Evolutionary conservation across 1,140 invertebrate species (phyloP).

Genomic region (Venustaconcha ellipsiformis): DNA sequence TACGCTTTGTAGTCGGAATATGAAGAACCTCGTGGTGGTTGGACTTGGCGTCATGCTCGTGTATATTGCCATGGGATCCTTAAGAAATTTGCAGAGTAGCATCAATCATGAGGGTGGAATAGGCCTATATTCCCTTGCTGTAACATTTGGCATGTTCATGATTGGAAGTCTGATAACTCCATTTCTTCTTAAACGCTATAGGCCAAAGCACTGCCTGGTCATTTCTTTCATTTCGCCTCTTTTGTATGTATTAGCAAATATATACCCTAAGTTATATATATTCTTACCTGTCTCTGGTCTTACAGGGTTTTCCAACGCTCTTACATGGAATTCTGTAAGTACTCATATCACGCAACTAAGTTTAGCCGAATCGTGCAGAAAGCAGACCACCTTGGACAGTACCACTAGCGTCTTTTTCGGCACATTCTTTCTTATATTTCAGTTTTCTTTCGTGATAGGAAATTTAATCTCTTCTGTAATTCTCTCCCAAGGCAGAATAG

Average conservation of each 20-base stretch:
- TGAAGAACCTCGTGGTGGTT: conserved; percentile 40
- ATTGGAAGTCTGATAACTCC: conserved; percentile 52
- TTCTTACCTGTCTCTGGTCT: conserved; percentile 45
- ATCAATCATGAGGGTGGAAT: conserved; percentile 50
- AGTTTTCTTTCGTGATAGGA: conserved; percentile 48
- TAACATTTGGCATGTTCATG: conserved; percentile 39
- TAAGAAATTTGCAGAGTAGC: conserved; percentile 62
- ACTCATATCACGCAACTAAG: conserved; percentile 57
- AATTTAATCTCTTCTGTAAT: conserved; percentile 52
- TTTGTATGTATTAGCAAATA: conserved; percentile 46
- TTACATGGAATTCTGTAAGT: conserved; percentile 55
- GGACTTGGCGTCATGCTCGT: conserved; percentile 43
- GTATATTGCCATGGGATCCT: conserved; percentile 45
- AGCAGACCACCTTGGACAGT: conserved; percentile 31
- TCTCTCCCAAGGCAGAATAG: conserved; percentile 27
- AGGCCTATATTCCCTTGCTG: conserved; percentile 47
- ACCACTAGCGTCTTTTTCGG: conserved; percentile 55
- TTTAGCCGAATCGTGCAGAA: conserved; percentile 34
- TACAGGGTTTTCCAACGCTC: conserved; percentile 44
- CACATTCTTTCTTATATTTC: conserved; percentile 51
- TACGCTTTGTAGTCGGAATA: conserved; percentile 18
- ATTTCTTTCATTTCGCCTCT: conserved; percentile 37
- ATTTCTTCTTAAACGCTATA: conserved; percentile 44
- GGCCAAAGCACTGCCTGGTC: conserved; percentile 39
- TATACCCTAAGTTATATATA: conserved; percentile 52